A percentile compares a stretch with the other conserved stretches of the same genome.
Conservation (phyloP, 1,140 invertebrate genomes). For the Aphaenogaster ashmeadi region DNA sequence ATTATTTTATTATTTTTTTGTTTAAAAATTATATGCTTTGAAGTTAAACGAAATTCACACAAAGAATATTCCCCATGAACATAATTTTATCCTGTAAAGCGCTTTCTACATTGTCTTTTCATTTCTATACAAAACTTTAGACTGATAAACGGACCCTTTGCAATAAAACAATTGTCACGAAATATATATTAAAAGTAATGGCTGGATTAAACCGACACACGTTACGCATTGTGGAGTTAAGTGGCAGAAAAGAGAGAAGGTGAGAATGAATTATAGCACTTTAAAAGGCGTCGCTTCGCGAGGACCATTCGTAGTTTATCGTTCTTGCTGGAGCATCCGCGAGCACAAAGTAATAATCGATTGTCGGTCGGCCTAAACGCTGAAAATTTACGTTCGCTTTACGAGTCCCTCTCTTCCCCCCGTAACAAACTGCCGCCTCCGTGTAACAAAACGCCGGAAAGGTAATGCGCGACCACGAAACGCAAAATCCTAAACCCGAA, state of each 20-base stretch:
- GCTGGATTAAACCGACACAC: constrained; percentile 16
- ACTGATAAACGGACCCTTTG: neutral
- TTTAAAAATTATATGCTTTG: no score
- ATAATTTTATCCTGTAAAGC: neutral
- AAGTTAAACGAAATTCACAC: constrained; percentile 7
- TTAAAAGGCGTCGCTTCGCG: constrained; percentile 79
- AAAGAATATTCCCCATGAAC: neutral
- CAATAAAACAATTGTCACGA: constrained; percentile 14
- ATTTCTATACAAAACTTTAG: neutral
- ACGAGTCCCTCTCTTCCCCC: constrained; percentile 68
- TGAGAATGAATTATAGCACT: constrained; percentile 78
- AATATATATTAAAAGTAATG: constrained; percentile 43
- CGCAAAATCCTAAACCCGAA: constrained; percentile 59
- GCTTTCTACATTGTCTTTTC: neutral
- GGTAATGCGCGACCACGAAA: constrained; percentile 4
- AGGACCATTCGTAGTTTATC: constrained; percentile 72
- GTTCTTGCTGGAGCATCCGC: constrained; percentile 66
- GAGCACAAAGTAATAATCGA: constrained; percentile 79
- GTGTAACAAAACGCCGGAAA: constrained; percentile 48
- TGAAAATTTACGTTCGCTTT: constrained; percentile 81
- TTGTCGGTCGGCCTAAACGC: constrained; percentile 73
- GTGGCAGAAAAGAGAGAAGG: constrained; percentile 40
- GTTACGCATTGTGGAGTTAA: constrained; percentile 65
- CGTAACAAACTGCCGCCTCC: constrained; percentile 13
- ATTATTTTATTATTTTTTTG: no score